These are phyloP conservation scores for Anodontia alba DNA, from an alignment of 2,888 invertebrate species.

Conservation along the genomic window DNA sequence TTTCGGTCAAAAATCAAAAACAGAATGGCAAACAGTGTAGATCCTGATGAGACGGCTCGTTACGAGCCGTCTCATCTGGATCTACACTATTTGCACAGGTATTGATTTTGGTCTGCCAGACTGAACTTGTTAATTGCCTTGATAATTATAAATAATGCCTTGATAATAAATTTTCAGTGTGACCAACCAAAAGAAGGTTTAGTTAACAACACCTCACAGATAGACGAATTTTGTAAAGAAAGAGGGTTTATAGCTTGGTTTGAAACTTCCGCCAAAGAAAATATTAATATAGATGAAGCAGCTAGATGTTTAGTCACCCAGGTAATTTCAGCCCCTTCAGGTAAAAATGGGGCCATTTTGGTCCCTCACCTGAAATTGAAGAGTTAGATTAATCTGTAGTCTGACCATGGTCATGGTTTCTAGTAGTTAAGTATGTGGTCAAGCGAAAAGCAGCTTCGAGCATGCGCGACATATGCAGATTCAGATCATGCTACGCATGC, in stretches of 20 bases:
- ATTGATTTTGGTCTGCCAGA: too few relatives aligned
- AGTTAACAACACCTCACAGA: conserved; percentile 86
- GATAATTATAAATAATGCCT: too few relatives aligned
- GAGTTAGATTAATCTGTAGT: neutral
- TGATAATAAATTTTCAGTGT: conserved; percentile 85
- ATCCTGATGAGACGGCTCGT: too few relatives aligned
- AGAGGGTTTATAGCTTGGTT: conserved; percentile 87
- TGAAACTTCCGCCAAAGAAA: conserved; percentile 88
- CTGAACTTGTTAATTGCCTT: too few relatives aligned
- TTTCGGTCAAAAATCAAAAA: too few relatives aligned
- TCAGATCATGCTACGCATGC: too few relatives aligned
- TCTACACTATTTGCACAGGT: too few relatives aligned
- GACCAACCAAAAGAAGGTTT: conserved; percentile 86
- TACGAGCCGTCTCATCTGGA: too few relatives aligned
- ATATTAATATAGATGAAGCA: conserved; percentile 95
- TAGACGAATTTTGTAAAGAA: conserved; percentile 87
- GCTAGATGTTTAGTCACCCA: conserved; percentile 95
- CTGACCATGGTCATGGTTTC: neutral
- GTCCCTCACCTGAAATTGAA: too few relatives aligned
- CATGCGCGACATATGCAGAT: too few relatives aligned
- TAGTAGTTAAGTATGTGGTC: neutral
- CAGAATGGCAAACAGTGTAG: too few relatives aligned
- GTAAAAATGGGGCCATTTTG: conserved; percentile 18
- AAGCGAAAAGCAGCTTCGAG: neutral
- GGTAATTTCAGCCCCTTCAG: too few relatives aligned